phyloP scores from a whole-genome alignment of 2,113 vertebrate genomes.

The Lathamus discolor region DNA sequence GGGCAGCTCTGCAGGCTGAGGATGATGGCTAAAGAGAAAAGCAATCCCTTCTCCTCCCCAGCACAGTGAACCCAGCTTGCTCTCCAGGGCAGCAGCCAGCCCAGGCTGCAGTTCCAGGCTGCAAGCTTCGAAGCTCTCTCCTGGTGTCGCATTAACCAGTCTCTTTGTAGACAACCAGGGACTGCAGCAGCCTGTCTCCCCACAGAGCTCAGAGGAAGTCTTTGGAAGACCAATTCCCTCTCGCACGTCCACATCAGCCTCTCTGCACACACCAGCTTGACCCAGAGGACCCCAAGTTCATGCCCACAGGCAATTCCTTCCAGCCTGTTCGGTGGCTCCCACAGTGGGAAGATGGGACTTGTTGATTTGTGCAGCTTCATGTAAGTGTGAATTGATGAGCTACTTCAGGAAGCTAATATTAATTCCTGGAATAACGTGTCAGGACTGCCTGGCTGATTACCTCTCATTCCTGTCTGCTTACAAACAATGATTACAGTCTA shows the following conservation, averaged over 20 bases:
- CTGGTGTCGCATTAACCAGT: background rate
- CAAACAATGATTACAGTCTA: slow-evolving; percentile 75
- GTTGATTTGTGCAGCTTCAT: slow-evolving; percentile 20
- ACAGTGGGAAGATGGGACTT: background rate
- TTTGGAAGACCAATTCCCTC: background rate
- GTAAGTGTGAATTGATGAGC: background rate
- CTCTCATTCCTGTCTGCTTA: slow-evolving; percentile 72
- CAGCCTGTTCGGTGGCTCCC: accelerated
- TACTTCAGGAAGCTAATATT: slow-evolving; percentile 60
- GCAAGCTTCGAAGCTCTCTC: background rate
- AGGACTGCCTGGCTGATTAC: slow-evolving; percentile 67
- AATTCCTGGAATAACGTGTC: slow-evolving; percentile 61
- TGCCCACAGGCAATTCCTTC: background rate
- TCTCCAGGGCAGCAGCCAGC: background rate
- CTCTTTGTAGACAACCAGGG: background rate
- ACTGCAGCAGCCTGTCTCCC: background rate
- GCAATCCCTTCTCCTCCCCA: background rate
- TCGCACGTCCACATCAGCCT: accelerated
- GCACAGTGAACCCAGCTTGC: accelerated
- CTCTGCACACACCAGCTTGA: background rate
- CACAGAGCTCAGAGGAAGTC: background rate
- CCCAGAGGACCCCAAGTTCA: background rate
- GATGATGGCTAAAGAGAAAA: background rate
- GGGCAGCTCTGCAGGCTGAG: background rate
- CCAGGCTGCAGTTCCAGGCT: background rate